Evolutionary conservation across 2,797 vertebrate species (phyloP), one percentile per base, ranked within the genome.

Genomic region (Columba guinea): DNA sequence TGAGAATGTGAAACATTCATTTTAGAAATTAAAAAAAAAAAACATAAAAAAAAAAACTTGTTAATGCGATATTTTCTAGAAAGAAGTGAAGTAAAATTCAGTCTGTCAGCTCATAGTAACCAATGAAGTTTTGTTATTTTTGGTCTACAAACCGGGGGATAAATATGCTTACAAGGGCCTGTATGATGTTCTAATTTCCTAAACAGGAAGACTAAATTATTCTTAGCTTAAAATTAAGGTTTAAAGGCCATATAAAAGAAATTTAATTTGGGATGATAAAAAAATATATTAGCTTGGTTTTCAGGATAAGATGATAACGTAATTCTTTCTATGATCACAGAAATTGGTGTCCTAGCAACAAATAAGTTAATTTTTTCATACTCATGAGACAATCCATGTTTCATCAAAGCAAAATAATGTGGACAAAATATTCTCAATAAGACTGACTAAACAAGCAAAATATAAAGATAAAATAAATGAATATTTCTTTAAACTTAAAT

Each of bases 371-470:
- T 37, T 83, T 91, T 53, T 58, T 83, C 6, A 51, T 80, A 53
- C 15, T 32, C 19, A 23, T 30, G 4, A 82, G 41, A 65, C 6
- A 28, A 3, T 28, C n/a, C 2, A 14, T 1, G 0, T 53, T 75
- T 59, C 59, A 56, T 34, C 23, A 79, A 74, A 89, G 41, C n/a
- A 65, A 85, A 74, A 60, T 65, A 69, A 70, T 0, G 0, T 17
- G 34, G 56, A 56, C 13, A 37, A 35, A 82, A 65, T 28, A 58
- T 19, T 35, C 41, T 52, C 52, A 56, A 12, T 34, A 79, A 70
- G 19, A 71, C 9, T 6, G 13, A 20, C 58, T 56, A 58, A 5
- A 65, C 9, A 70, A 65, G 15, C 41, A 55, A 24, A 65, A 84
- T 34, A 26, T 48, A 32, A 24, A 34, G 37, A 56, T 3, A 21